A percentile compares a stretch with the other conserved stretches of the same genome.
phyloP scores from a whole-genome alignment of 1,140 invertebrate genomes.

The Stegodyphus mimosarum region DNA sequence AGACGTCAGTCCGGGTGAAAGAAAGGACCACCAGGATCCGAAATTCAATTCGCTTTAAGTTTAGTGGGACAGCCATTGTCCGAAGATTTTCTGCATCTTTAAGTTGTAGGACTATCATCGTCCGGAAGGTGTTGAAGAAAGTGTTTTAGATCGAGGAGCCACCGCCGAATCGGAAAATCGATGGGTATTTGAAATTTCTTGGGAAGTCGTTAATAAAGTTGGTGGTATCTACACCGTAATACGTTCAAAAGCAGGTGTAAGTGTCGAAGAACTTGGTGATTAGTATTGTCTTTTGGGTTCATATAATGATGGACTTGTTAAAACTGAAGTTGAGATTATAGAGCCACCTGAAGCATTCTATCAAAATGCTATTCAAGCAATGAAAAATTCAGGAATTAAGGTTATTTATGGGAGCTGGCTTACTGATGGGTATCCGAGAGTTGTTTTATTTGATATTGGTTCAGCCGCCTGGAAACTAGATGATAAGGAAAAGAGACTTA shows the following conservation, averaged over 20 bases:
- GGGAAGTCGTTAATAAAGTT: conserved; percentile 80
- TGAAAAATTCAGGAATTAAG: conserved; percentile 90
- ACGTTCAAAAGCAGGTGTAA: conserved; percentile 95
- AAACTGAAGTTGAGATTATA: conserved; percentile 95
- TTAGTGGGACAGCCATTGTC: too few species aligned
- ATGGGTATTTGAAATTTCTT: conserved; percentile 87
- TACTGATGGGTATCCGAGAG: conserved; percentile 98
- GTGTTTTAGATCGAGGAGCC: conserved; percentile 85
- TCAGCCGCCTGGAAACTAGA: conserved; percentile 96
- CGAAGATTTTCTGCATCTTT: too few species aligned
- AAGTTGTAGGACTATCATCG: too few species aligned
- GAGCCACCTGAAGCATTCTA: conserved; percentile 83
- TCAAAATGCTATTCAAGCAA: conserved; percentile 80
- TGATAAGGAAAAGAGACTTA: conserved; percentile 94
- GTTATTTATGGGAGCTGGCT: conserved; percentile 95
- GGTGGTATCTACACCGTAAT: conserved; percentile 99
- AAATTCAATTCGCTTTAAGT: too few species aligned
- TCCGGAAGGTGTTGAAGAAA: conserved; percentile 82
- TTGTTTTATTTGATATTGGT: conserved; percentile 97
- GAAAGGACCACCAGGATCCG: too few species aligned
- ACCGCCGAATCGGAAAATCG: conserved; percentile 87
- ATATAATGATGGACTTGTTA: conserved; percentile 93
- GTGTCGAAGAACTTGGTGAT: conserved; percentile 98
- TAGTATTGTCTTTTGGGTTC: conserved; percentile 95
- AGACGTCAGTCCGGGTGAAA: too few species aligned